Conservation (phyloP, 1,140 invertebrate species). For the Chironomus tepperi region DNA sequence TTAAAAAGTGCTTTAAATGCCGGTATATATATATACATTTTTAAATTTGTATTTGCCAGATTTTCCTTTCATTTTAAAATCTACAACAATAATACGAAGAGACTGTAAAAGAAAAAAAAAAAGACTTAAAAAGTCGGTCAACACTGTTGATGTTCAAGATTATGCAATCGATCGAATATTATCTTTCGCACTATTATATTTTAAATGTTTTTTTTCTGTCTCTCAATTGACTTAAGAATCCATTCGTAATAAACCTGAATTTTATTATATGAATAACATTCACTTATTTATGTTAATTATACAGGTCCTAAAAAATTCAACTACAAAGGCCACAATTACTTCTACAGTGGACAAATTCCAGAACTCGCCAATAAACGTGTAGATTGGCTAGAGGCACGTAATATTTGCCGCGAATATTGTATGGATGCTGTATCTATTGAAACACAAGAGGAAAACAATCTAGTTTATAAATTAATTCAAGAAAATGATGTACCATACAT, state of each 20-base stretch:
- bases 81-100: neutral
- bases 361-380: slow-evolving; percentile 66
- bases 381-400: slow-evolving; percentile 84
- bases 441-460: slow-evolving; percentile 80
- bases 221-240: slow-evolving; percentile 25
- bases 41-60: neutral
- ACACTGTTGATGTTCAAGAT: slow-evolving; percentile 27
- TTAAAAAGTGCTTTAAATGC: neutral
- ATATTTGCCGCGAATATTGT: slow-evolving; percentile 82
- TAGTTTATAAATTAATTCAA: slow-evolving; percentile 76
- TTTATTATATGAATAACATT: too few species aligned
- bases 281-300: slow-evolving; percentile 32
- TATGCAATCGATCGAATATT: slow-evolving; percentile 31
- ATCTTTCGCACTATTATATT: too few species aligned
- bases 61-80: slow-evolving; percentile 14
- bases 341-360: slow-evolving; percentile 75
- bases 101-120: neutral
- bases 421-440: slow-evolving; percentile 86
- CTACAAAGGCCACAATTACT: slow-evolving; percentile 78
- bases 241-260: slow-evolving; percentile 20
- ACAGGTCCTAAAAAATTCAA: slow-evolving; percentile 84
- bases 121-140: neutral
- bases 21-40: neutral
- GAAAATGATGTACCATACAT: slow-evolving; percentile 85
- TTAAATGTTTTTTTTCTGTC: slow-evolving; percentile 19